A percentile compares a stretch with the other conserved stretches of the same genome.
These are phyloP conservation scores for Arothron firmamentum DNA, from an alignment of 2,113 vertebrate species.

Conservation along the genomic window DNA sequence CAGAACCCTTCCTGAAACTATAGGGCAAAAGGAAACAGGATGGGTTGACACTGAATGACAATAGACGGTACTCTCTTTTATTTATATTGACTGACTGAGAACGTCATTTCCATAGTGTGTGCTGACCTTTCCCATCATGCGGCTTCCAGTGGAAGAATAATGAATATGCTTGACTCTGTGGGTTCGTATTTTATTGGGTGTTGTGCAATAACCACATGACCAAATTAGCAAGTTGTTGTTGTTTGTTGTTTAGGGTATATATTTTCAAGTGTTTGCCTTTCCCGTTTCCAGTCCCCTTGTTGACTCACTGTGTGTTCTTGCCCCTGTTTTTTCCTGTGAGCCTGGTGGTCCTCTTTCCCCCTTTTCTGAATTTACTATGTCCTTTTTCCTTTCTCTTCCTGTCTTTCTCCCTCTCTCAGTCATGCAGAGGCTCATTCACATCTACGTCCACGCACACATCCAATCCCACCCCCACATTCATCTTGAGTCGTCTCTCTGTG, in stretches of 20 bases:
- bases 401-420: constrained; percentile 31
- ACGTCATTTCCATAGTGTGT: constrained; percentile 9
- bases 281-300: constrained; percentile 27
- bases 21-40: constrained; percentile 25
- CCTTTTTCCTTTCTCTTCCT: constrained; percentile 32
- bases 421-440: constrained; percentile 45
- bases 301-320: constrained; percentile 43
- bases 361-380: constrained; percentile 22
- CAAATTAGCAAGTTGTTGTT: constrained; percentile 32
- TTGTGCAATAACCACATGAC: constrained; percentile 9
- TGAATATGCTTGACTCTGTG: constrained; percentile 25
- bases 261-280: constrained; percentile 41
- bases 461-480: constrained; percentile 60
- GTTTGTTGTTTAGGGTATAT: constrained; percentile 31
- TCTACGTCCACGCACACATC: constrained; percentile 42
- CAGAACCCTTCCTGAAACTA: constrained; percentile 6
- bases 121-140: constrained; percentile 14
- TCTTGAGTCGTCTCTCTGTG: constrained; percentile 41
- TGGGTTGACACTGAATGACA: constrained; percentile 6
- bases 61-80: not conserved
- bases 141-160: constrained; percentile 23
- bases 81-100: constrained; percentile 11
- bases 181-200: constrained; percentile 41
- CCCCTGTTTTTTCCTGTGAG: constrained; percentile 38
- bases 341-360: constrained; percentile 45